Evolutionary conservation across 2,888 invertebrate genomes (phyloP).

Genomic region (Leptopilina drosophilae): DNA sequence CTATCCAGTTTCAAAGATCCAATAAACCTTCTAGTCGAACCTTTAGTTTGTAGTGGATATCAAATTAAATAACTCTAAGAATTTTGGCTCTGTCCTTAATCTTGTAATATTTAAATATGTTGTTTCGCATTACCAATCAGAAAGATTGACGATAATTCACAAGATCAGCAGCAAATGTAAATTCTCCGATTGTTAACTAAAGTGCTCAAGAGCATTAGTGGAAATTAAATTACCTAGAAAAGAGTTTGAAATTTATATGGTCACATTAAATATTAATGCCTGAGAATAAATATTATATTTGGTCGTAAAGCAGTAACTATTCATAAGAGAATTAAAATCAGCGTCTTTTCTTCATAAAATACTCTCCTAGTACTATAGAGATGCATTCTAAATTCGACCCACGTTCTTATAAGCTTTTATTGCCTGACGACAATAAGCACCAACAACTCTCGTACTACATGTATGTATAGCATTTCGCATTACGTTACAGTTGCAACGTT

Average conservation of each 20-base stretch:
- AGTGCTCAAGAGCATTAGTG: background rate
- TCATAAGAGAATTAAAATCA: background rate
- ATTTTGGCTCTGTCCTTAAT: too few species aligned
- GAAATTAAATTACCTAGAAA: constrained; percentile 3
- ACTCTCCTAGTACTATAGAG: background rate
- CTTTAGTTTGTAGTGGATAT: too few species aligned
- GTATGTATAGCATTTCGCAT: constrained; percentile 1
- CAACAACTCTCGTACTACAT: constrained; percentile 1
- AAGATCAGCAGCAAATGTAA: background rate
- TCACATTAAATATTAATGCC: background rate
- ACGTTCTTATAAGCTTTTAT: constrained; percentile 20
- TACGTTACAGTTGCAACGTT: constrained; percentile 18
- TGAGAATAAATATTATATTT: background rate
- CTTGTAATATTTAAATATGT: too few species aligned
- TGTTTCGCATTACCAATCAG: background rate
- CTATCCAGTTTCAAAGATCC: too few species aligned
- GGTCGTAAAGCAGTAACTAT: background rate
- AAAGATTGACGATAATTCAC: background rate
- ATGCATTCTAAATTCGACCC: background rate
- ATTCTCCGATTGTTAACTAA: background rate
- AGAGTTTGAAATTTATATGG: background rate
- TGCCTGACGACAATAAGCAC: constrained; percentile 15
- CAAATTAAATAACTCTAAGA: too few species aligned
- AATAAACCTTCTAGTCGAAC: too few species aligned
- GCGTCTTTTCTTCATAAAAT: background rate